Conservation (phyloP, 2,113 vertebrate species). For the Bos taurus region ARS-UCD2.0 NC_037345.1:45875501-45876000, state of each 20-base stretch:
- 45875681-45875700: slow-evolving; percentile 72
- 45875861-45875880: background rate
- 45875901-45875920: slow-evolving; percentile 73
- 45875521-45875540: slow-evolving; percentile 90
- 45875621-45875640: background rate
- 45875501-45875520: slow-evolving; percentile 88
- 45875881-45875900: slow-evolving; percentile 59
- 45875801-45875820: background rate
- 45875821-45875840: background rate
- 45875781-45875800: background rate
- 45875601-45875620: background rate
- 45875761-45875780: background rate
- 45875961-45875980: background rate
- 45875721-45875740: slow-evolving; percentile 73
- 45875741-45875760: background rate
- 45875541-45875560: slow-evolving; percentile 84
- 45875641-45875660: background rate
- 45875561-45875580: background rate
- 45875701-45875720: slow-evolving; percentile 74
- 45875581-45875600: background rate
- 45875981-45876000: too few relatives aligned
- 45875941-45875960: background rate
- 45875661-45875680: background rate
- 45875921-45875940: slow-evolving; percentile 74
- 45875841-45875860: background rate